phyloP scores from a whole-genome alignment of 2,888 invertebrate species.

The Troilus luridus region DNA sequence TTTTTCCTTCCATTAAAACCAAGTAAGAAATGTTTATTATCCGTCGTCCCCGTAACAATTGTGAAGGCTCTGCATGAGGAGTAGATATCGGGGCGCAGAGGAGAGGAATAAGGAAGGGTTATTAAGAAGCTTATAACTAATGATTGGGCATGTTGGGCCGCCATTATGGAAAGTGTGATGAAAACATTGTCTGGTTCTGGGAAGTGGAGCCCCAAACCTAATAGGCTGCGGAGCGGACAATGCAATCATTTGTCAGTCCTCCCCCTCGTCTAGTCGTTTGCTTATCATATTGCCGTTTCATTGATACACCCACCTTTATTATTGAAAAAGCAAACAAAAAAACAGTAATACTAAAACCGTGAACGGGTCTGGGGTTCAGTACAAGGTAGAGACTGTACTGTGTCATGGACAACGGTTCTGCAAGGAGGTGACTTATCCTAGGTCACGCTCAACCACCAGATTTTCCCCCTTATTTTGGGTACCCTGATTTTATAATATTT shows the following conservation, averaged over 20 bases:
- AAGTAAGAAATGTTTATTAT: too few relatives aligned
- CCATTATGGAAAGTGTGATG: conserved; percentile 38
- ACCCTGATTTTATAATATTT: too few relatives aligned
- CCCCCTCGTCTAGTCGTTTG: background rate
- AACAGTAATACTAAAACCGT: too few relatives aligned
- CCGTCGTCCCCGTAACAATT: background rate
- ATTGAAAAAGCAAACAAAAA: too few relatives aligned
- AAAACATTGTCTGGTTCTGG: conserved; percentile 45
- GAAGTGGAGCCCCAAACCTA: background rate
- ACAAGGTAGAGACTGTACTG: too few relatives aligned
- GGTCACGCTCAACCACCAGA: too few relatives aligned
- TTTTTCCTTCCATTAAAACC: too few relatives aligned
- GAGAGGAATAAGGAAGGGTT: background rate
- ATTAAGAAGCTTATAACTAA: conserved; percentile 21
- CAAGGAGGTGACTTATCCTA: too few relatives aligned
- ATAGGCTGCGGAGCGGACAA: background rate
- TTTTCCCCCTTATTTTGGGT: too few relatives aligned
- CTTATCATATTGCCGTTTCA: background rate
- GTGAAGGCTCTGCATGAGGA: background rate
- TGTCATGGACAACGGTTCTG: too few relatives aligned
- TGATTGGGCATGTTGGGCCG: background rate
- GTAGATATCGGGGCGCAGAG: background rate
- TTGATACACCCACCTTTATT: background rate
- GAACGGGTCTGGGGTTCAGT: too few relatives aligned
- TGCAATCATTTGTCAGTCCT: conserved; percentile 16